Evolutionary conservation across 2,888 invertebrate genomes (phyloP), one percentile per base, ranked within the genome.

Genomic region (Eupithecia inturbata): DNA sequence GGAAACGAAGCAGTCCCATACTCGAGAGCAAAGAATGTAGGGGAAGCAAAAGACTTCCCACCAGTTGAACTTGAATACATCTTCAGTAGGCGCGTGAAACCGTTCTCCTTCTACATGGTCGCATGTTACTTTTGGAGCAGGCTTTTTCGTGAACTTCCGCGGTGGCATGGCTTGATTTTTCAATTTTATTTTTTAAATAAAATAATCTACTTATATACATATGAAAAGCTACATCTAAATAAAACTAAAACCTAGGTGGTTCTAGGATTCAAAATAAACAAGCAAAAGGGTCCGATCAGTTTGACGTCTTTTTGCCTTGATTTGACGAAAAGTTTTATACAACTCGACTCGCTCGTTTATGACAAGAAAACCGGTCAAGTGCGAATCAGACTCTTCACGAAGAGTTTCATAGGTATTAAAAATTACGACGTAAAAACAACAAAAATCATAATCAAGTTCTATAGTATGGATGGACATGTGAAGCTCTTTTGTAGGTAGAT

Each of bases 11-110:
- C 87, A 90, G 16, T 90, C 89, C 89, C 90, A 92, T 33, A 92
- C 67, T 64, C 90, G 83, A 0, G 87, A 81, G 68, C 89, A 88
- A 14, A 93, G 62, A 73, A 91, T 88, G 53, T 91, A 92, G 0
- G 94, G 93, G 73, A 91, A 92, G 81, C 92, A 93, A 63, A 90
- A 90, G 0, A 92, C 86, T 81, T 93, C 92, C 88, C 91, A 91
- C 91, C 91, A 91, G 45, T 91, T 91, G 64, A 88, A 89, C 60
- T 82, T 79, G 70, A 90, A 89, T 0, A 89, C 85, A 69, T 91
- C 89, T 28, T 91, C 90, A 0, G 83, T 81, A 22, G 84, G 86
- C 1, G 89, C 85, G 57, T 87, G 85, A 76, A 91, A 92, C 71
- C 84, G 80, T 82, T 91, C 89, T 0, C 85, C 87, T 68, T 87